These are phyloP conservation scores for Rhea americana DNA, from an alignment of 2,113 vertebrate species.

Conservation along the genomic window DNA sequence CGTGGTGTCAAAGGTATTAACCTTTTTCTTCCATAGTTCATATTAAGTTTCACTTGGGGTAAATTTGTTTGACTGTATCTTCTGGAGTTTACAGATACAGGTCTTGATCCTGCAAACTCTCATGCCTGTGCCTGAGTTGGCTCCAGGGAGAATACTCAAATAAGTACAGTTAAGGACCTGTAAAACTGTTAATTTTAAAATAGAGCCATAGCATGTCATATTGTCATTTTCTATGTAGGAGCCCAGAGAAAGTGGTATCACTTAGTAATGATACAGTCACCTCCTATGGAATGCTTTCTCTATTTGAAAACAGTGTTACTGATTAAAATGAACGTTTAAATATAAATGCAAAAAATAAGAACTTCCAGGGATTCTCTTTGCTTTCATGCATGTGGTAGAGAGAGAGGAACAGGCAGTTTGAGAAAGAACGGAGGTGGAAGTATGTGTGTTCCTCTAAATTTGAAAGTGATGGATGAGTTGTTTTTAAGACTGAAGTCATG, in stretches of 20 bases:
- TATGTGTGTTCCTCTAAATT: constrained; percentile 17
- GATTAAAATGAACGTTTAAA: constrained; percentile 17
- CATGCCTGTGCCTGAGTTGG: background rate
- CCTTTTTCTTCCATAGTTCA: constrained; percentile 62
- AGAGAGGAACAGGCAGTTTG: background rate
- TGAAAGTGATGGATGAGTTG: background rate
- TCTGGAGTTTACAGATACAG: background rate
- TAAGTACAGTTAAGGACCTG: constrained; percentile 5
- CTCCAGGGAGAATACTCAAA: background rate
- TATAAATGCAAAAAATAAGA: background rate
- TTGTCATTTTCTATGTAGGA: constrained; percentile 3
- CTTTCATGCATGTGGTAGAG: constrained; percentile 16
- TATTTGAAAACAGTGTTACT: background rate
- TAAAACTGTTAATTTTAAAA: background rate
- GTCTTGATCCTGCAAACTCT: constrained; percentile 6
- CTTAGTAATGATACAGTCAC: background rate
- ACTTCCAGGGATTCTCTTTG: background rate
- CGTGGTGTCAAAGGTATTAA: constrained; percentile 66
- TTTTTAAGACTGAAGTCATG: constrained; percentile 26
- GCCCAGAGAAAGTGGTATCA: constrained; percentile 8
- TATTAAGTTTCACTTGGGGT: constrained; percentile 45
- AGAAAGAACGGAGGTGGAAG: constrained; percentile 3
- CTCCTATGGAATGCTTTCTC: constrained; percentile 22
- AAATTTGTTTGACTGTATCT: constrained; percentile 13
- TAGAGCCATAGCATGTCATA: background rate